phyloP scores from a whole-genome alignment of 2,888 invertebrate species.

The Taenaris catops region DNA sequence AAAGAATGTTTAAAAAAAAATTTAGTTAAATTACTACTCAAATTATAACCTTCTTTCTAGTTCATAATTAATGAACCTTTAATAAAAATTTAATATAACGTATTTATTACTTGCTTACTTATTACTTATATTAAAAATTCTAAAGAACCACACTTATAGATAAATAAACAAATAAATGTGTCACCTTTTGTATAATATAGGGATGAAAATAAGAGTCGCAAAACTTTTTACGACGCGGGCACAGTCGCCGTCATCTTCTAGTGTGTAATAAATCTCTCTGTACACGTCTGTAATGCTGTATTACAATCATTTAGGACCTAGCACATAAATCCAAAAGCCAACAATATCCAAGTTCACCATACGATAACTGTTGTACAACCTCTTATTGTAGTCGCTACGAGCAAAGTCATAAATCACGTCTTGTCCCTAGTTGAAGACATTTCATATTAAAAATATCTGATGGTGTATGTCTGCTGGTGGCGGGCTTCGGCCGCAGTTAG shows the following conservation, averaged over 20 bases:
- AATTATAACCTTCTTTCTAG: no score
- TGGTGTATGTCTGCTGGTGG: no score
- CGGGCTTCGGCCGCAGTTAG: no score
- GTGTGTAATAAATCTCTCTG: conserved; percentile 24
- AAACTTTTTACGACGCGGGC: background rate
- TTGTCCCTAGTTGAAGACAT: conserved; percentile 45
- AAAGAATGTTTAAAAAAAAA: no score
- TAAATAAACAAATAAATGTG: no score
- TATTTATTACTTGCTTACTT: background rate
- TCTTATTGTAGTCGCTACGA: conserved; percentile 47
- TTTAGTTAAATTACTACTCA: no score
- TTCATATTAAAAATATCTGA: conserved; percentile 62
- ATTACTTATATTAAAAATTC: no score
- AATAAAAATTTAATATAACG: no score
- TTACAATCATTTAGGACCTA: conserved; percentile 23
- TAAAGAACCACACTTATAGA: no score
- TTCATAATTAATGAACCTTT: no score
- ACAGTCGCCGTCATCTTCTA: conserved; percentile 6
- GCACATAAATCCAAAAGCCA: conserved; percentile 24
- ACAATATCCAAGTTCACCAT: conserved; percentile 26
- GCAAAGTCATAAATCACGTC: conserved; percentile 59
- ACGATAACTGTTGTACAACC: conserved; percentile 67
- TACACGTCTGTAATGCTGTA: conserved; percentile 26
- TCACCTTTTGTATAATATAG: no score
- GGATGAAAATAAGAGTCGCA: no score